phyloP scores from a whole-genome alignment of 2,113 vertebrate species.

The Strigops habroptila region DNA sequence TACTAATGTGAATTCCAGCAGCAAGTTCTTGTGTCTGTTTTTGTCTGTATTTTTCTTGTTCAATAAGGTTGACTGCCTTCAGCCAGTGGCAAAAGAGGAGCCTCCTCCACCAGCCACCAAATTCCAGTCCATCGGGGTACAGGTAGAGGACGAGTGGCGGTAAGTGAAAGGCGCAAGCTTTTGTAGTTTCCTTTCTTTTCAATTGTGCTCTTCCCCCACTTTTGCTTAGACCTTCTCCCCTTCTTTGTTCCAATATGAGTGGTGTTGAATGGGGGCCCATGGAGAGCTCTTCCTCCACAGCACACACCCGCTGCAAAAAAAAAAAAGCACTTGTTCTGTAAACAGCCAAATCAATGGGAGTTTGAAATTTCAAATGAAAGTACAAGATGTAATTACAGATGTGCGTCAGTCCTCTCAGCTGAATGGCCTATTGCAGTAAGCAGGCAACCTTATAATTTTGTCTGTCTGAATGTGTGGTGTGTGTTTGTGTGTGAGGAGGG shows the following conservation, averaged over 20 bases:
- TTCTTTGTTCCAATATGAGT: neutral
- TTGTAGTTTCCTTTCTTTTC: conserved; percentile 30
- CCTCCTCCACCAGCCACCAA: conserved; percentile 87
- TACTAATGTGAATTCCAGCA: conserved; percentile 70
- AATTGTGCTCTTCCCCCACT: neutral
- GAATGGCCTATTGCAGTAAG: conserved; percentile 70
- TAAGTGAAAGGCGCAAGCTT: conserved; percentile 78
- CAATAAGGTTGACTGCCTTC: conserved; percentile 95
- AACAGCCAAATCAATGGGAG: conserved; percentile 15
- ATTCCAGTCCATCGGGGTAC: conserved; percentile 98
- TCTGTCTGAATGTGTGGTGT: conserved; percentile 62
- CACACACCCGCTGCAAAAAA: neutral
- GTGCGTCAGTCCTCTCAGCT: conserved; percentile 44
- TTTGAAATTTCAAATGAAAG: neutral
- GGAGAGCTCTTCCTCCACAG: conserved; percentile 43
- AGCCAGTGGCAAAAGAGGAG: conserved; percentile 93
- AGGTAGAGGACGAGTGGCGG: conserved; percentile 99
- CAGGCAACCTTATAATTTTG: conserved; percentile 76
- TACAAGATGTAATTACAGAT: neutral
- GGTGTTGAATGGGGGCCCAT: neutral
- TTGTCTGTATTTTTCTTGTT: conserved; percentile 70
- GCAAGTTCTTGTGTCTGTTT: conserved; percentile 77
- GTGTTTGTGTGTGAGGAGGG: conserved; percentile 43
- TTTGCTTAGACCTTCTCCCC: neutral
- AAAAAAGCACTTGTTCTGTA: conserved; percentile 43